Evolutionary conservation across 2,888 invertebrate genomes (phyloP), one percentile per base, ranked within the genome.

Genomic region (Morpho helenor): DNA sequence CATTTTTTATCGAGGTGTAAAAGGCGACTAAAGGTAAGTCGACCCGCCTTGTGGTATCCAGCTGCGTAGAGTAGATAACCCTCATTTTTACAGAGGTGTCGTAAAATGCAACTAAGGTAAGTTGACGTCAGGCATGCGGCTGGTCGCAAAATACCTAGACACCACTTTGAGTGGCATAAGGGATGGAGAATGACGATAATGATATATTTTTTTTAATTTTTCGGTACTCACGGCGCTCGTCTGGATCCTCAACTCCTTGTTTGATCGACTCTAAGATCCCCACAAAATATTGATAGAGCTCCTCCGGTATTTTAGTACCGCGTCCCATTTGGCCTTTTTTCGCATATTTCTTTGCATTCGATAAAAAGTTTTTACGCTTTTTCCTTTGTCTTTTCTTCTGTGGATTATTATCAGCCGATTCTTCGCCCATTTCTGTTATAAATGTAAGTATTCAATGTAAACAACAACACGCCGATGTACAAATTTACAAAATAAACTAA

Each of bases 221-320:
- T 22, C 22, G 7, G 43, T 52, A 56, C 22, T 82, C 79, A 95
- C 95, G 84, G 87, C 94, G 94, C 61, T 96, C 95, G n/a, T 95
- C 95, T 6, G 92, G 91, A 48, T 92, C 92, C 10, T 93, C 92
- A 65, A 95, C 93, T 2, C 93, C 94, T 56, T 92, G 92, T 63
- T 93, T 93, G 76, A 94, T 93, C 0, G 93, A 87, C 72, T 96
- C 95, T 71, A 96, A 84, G 62, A 96, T 94, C 47, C 93, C 92
- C 7, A 96, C 92, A 74, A 96, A 95, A 77, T 96, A 96, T 68
- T 93, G 93, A 70, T 95, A 96, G 6, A 94, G 92, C 62, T 96
- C 95, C 7, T 93, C 92, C 41, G 95, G 93, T 53, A 96, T 91
- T 69, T 94, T 91, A 0, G 92, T 92, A 0, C 96, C 96, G 48